Conservation (phyloP, 2,888 invertebrate species). For the Amiota mariae region DNA sequence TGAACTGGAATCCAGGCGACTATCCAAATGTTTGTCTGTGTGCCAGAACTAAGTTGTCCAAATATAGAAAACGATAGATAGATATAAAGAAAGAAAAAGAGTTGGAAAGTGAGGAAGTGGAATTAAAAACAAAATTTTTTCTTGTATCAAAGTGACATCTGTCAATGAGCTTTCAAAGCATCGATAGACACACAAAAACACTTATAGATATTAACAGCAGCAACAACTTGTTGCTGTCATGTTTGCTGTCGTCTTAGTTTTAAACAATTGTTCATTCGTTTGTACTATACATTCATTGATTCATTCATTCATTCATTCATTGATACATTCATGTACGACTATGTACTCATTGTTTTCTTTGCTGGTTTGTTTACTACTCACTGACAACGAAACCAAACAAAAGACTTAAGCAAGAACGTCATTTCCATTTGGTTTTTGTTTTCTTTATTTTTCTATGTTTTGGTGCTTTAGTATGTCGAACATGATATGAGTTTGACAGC, state of each 20-base stretch:
- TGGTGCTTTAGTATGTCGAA: too few relatives aligned
- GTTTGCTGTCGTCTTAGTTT: slow-evolving; percentile 26
- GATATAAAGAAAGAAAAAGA: neutral
- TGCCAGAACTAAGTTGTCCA: slow-evolving; percentile 70
- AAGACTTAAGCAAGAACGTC: neutral
- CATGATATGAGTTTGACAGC: neutral
- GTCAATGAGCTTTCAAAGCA: neutral
- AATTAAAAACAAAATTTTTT: neutral
- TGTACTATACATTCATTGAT: too few relatives aligned
- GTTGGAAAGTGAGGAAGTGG: neutral
- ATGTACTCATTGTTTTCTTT: neutral
- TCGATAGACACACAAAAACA: neutral
- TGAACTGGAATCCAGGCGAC: slow-evolving; percentile 80
- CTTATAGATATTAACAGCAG: too few relatives aligned
- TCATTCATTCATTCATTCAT: too few relatives aligned
- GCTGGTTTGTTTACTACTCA: neutral
- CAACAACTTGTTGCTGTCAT: slow-evolving; percentile 10
- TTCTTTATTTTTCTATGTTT: neutral
- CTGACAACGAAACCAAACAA: neutral
- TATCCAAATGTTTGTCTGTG: slow-evolving; percentile 77
- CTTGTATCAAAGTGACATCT: neutral
- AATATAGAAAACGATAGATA: slow-evolving; percentile 13
- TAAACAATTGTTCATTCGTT: too few relatives aligned
- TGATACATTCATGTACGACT: neutral
- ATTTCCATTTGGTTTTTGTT: too few relatives aligned